Evolutionary conservation across 2,888 invertebrate species (phyloP).

Genomic region (Pristionchus entomophagus): DNA sequence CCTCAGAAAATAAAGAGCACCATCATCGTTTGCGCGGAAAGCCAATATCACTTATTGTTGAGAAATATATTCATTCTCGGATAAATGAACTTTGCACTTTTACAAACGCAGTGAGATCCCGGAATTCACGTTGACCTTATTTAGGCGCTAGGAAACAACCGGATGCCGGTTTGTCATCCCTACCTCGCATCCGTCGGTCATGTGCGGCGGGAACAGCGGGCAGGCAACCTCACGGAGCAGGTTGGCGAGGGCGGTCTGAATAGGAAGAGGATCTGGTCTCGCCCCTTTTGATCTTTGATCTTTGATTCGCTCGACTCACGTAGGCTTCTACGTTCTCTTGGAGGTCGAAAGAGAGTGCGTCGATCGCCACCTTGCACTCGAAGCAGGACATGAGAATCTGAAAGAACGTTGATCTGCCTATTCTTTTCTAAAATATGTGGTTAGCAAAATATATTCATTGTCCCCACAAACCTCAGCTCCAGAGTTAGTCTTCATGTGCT

Average conservation of each 20-base stretch:
- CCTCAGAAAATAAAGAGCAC: too few relatives aligned
- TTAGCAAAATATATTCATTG: too few relatives aligned
- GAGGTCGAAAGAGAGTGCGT: constrained; percentile 17
- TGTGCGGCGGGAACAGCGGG: constrained; percentile 58
- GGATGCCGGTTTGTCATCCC: not conserved
- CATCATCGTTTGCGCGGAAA: too few relatives aligned
- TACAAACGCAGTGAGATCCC: too few relatives aligned
- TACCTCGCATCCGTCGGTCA: constrained; percentile 52
- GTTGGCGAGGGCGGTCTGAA: constrained; percentile 60
- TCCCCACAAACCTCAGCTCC: constrained; percentile 7
- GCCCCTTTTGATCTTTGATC: not conserved
- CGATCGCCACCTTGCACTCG: constrained; percentile 45
- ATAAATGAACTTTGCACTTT: too few relatives aligned
- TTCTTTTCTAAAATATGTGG: too few relatives aligned
- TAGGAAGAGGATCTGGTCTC: not conserved
- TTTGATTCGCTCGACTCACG: not conserved
- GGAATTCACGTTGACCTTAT: too few relatives aligned
- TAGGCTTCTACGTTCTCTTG: not conserved
- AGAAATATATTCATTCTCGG: too few relatives aligned
- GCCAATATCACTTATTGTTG: too few relatives aligned
- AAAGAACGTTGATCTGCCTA: constrained; percentile 11
- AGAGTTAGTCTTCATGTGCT: not conserved
- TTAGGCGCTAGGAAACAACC: too few relatives aligned
- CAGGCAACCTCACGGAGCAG: constrained; percentile 63
- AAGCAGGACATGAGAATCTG: constrained; percentile 46